These are phyloP conservation scores for Pitangus sulphuratus DNA, from an alignment of 2,797 vertebrate genomes.

Conservation along the genomic window DNA sequence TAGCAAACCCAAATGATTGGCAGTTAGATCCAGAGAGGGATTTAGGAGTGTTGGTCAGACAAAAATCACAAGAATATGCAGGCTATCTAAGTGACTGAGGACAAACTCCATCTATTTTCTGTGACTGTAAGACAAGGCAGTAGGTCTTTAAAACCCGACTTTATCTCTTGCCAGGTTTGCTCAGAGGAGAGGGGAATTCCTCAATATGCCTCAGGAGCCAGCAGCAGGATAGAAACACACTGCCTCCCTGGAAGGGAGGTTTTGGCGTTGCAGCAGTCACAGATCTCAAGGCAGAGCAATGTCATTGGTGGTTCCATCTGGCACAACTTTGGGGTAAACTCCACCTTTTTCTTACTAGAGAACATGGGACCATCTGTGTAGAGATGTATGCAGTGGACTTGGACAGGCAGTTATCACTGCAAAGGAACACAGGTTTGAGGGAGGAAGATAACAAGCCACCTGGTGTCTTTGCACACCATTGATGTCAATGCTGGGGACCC, in stretches of 20 bases:
- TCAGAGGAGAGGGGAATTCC: not conserved
- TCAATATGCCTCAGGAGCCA: rapidly evolving
- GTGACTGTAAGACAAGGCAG: not conserved
- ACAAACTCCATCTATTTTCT: not conserved
- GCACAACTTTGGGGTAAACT: not conserved
- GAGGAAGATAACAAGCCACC: not conserved
- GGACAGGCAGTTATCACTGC: not conserved
- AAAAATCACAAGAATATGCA: not conserved
- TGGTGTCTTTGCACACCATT: not conserved
- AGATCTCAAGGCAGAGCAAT: not conserved
- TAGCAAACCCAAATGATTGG: not conserved
- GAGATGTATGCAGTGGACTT: not conserved
- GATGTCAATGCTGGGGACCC: not conserved
- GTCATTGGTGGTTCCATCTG: not conserved
- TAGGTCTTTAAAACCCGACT: not conserved
- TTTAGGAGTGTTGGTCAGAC: not conserved
- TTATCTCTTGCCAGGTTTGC: not conserved
- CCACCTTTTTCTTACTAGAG: not conserved
- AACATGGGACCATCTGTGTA: rapidly evolving
- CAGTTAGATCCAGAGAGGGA: not conserved
- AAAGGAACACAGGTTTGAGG: not conserved
- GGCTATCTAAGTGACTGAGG: not conserved
- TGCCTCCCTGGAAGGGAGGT: not conserved
- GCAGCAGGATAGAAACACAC: not conserved
- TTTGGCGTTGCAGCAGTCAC: not conserved